Base-by-base conservation (phyloP, 2,113 vertebrate species). In the Dicrurus megarhynchus region DNA sequence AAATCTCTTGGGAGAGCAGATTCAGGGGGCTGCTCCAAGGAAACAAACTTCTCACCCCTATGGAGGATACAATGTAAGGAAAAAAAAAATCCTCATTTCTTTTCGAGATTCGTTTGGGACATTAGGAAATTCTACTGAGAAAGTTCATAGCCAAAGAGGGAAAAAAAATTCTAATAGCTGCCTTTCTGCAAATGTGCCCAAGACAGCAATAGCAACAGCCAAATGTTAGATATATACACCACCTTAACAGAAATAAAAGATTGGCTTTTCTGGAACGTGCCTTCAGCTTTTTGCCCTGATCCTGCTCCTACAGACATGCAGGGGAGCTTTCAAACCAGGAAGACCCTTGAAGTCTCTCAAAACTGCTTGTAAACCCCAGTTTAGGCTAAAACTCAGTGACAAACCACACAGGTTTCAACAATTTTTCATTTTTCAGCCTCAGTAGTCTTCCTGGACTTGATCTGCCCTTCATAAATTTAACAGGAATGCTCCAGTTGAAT, bases 41-140 rank as follows among this genome's bases (percentile, higher is more conserved):
- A 73, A 84, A 73, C 0, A 7, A 47, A 60, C 17, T 56, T 78
- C 22, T 37, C 44, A 46, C 28, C 11, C 28, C 30, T 20, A 7
- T 7, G 16, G 61, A 33, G 1, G 2, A 79, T 27, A 28, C 7
- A 60, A 23, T 0, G 2, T 11, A 47, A 63, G n/a, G 10, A 13
- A 41, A 60, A 44, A 57, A 55, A 56, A 32, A 60, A 17, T 10
- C 30, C 11, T 44, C 1, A 6, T 67, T 74, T 70, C 3, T 75
- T 87, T 84, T 56, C 47, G 69, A 56, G 53, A 33, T 73, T 69
- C 32, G 10, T 73, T 64, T 88, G 49, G 23, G n/a, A 24, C 46
- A 49, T 80, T 77, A 83, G 23, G 75, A 69, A 80, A 77, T 77
- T 90, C 63, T 73, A 50, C 55, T 46, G 70, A 60, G 41, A 70